Evolutionary conservation across 2,113 vertebrate species (phyloP).

Genomic region (Morone chrysops): DNA sequence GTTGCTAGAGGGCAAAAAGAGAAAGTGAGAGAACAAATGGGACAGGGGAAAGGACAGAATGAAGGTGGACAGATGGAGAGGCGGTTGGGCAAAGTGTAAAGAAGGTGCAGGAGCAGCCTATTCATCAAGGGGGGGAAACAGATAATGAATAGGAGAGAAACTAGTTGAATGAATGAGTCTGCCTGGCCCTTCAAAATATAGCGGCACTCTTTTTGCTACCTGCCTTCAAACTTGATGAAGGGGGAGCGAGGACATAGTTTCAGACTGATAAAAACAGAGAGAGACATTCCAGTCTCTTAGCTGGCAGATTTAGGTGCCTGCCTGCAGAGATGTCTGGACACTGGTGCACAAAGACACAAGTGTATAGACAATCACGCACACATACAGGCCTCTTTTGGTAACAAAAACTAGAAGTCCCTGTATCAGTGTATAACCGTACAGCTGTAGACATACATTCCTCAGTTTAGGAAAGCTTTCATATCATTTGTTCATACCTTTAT

Average conservation of each 20-base stretch:
- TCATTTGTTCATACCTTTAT: background rate
- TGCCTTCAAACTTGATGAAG: background rate
- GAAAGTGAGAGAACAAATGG: background rate
- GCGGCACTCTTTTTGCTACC: background rate
- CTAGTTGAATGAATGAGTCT: conserved; percentile 13
- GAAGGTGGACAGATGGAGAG: conserved; percentile 22
- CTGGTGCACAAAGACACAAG: background rate
- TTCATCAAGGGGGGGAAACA: background rate
- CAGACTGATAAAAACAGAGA: conserved; percentile 8
- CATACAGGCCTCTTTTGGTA: background rate
- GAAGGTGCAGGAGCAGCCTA: background rate
- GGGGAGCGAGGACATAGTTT: background rate
- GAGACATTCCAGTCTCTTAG: conserved; percentile 27
- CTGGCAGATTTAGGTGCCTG: conserved; percentile 35
- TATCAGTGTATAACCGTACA: background rate
- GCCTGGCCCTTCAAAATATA: background rate
- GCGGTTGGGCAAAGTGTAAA: conserved; percentile 4
- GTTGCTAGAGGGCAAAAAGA: conserved; percentile 15
- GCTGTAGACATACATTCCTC: background rate
- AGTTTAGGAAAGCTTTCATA: background rate
- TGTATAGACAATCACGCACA: background rate
- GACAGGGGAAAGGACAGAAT: background rate
- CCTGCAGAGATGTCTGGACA: conserved; percentile 32
- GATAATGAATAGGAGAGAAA: conserved; percentile 1
- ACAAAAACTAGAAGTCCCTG: background rate